Conservation (phyloP, 2,797 vertebrate species). For the Trichosurus vulpecula region DNA sequence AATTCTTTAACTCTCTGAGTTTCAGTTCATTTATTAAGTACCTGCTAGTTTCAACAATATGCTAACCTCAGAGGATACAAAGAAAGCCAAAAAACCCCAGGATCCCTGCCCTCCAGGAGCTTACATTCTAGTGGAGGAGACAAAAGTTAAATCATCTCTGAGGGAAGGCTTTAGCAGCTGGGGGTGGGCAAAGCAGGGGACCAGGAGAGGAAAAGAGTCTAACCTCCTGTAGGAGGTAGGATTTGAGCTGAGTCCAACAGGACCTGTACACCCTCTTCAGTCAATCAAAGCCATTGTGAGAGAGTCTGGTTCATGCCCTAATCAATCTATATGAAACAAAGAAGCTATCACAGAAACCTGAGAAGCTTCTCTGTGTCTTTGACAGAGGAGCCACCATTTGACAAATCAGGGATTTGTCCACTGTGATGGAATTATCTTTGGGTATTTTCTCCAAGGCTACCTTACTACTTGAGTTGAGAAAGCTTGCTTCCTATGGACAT, state of each 20-base stretch:
- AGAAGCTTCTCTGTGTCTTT: neutral
- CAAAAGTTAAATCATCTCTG: neutral
- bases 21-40: neutral
- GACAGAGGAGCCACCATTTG: neutral
- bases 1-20: neutral
- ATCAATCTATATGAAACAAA: neutral
- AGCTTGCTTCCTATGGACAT: neutral
- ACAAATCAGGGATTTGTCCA: neutral
- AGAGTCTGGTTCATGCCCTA: neutral
- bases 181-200: neutral
- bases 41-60: neutral
- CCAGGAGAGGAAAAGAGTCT: neutral
- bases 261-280: neutral
- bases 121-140: neutral
- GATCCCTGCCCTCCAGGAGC: neutral
- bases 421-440: neutral
- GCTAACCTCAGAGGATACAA: neutral
- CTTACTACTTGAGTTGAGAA: neutral
- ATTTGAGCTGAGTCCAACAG: neutral
- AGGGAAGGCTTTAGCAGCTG: neutral
- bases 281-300: neutral
- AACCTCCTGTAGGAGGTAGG: neutral
- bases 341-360: neutral
- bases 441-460: neutral
- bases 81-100: no score